These are phyloP conservation scores for Pseudorasbora parva DNA, from an alignment of 2,113 vertebrate species.

Conservation along the genomic window DNA sequence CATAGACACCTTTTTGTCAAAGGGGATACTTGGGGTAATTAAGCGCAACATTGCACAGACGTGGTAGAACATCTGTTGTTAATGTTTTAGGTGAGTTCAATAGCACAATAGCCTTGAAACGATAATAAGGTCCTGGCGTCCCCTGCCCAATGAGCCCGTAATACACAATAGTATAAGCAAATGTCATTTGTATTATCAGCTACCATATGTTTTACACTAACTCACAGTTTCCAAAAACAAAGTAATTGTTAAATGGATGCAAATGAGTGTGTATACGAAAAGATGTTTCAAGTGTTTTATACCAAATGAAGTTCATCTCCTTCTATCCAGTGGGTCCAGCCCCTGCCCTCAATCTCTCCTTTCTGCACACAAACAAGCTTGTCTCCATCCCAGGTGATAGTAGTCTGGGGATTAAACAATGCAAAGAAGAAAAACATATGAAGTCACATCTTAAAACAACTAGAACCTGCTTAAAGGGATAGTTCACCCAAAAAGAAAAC, in stretches of 20 bases:
- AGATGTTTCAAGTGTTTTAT: constrained; percentile 30
- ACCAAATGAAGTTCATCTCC: constrained; percentile 95
- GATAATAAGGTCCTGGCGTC: constrained; percentile 52
- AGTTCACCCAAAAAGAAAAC: too few relatives aligned
- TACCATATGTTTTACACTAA: not conserved
- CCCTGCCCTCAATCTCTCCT: constrained; percentile 91
- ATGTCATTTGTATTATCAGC: not conserved
- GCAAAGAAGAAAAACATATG: not conserved
- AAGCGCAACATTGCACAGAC: constrained; percentile 23
- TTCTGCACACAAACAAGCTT: constrained; percentile 92
- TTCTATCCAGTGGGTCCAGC: constrained; percentile 96
- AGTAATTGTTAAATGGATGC: not conserved
- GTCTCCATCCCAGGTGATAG: constrained; percentile 89
- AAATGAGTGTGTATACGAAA: not conserved
- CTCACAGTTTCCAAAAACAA: not conserved
- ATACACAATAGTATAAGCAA: not conserved
- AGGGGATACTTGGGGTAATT: not conserved
- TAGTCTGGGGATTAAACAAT: constrained; percentile 78
- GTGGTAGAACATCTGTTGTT: constrained; percentile 65
- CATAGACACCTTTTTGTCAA: not conserved
- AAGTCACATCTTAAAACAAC: not conserved
- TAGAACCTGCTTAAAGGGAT: too few relatives aligned
- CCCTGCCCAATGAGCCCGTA: constrained; percentile 29
- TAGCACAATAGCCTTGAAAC: constrained; percentile 53
- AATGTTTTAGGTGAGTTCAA: constrained; percentile 55